Evolutionary conservation across 2,888 invertebrate genomes (phyloP), one percentile per base, ranked within the genome.

Genomic region (Rotaria sp.): DNA sequence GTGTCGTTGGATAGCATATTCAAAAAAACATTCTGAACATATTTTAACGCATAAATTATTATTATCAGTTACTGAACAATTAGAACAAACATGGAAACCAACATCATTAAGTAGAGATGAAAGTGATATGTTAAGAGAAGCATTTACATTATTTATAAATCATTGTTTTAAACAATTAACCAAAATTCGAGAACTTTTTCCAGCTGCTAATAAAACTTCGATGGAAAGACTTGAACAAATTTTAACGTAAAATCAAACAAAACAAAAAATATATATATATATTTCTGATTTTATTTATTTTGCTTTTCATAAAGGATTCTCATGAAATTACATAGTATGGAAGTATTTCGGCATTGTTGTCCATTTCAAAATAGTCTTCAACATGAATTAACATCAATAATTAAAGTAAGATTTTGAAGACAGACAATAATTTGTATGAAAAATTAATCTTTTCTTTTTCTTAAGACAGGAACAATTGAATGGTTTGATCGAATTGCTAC

Each of bases 351-450:
- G 92, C 94, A 95, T 90, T 96, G 96, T 90, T 96, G 96, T 90
- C 96, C 97, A 8, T 96, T 96, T 92, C 95, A 95, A 90, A 95
- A 96, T 90, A 96, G 95, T 91, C 94, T 96, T 88, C 93, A 95
- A 88, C 94, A 95, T 84, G 96, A 96, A 91, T 94, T 97, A 88
- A 94, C 94, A 84, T 93, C 94, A 67, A 93, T 95, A 2, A 92
- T 97, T 85, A 94, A 95, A 90, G 92, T 92, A 87, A 67, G 24
- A 2, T 50, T 50, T 50, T 18, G 15, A 50, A 18, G 18, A 18
- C 10, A 50, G 45, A 45, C 45, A 45, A 45, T 11, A 18, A 50
- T 50, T 18, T 50, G 50, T 15, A 18, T 50, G 4, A 50, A 18
- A 45, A 5, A 8, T 45, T 1, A 57, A 7, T 1, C 15, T 18